Evolutionary conservation across 2,797 vertebrate species (phyloP), one percentile per base, ranked within the genome.

Genomic region (Nyctalus aviator): DNA sequence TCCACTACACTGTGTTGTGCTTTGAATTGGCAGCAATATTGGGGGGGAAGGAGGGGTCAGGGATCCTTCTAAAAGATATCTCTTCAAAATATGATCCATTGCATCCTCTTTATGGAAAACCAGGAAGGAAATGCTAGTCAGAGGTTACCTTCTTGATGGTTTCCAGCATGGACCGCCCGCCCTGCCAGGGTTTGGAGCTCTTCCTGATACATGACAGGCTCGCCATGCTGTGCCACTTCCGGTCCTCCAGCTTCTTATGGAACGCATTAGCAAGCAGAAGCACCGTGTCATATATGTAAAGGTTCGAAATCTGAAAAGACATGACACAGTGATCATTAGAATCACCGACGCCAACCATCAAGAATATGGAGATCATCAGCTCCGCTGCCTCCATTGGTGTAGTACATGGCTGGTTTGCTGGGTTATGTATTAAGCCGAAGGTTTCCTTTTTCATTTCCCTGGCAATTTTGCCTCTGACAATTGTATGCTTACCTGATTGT

Each of bases 221-320:
- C 66, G 99, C 99, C 99, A 99, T 99, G 98, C 99, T 99, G 98
- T 99, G 99, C 99, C 99, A 99, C 96, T 99, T 99, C 92, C 99
- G 98, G 97, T 99, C 99, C 97, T 99, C 99, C 94, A 99, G 97
- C 98, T 99, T 99, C 97, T 99, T 99, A 97, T 99, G 99, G 96
- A 99, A 99, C 87, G 99, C 99, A 78, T 99, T 99, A 4, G 99
- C 99, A 96, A 99, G 97, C 88, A 99, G 98, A 88, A 99, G 98
- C 96, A 99, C 99, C 0, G 98, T 99, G 94, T 99, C 99, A 0
- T 99, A 99, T 97, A 99, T 99, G 98, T 99, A 99, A 78, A 99
- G 99, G 98, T 99, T 99, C 84, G 99, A 99, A 97, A 99, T 99
- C 99, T 99, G 98, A 30, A 97, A 98, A 96, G 91, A 96, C 14